Conservation (phyloP, 2,888 invertebrate genomes). For the Smittia sp. region DNA sequence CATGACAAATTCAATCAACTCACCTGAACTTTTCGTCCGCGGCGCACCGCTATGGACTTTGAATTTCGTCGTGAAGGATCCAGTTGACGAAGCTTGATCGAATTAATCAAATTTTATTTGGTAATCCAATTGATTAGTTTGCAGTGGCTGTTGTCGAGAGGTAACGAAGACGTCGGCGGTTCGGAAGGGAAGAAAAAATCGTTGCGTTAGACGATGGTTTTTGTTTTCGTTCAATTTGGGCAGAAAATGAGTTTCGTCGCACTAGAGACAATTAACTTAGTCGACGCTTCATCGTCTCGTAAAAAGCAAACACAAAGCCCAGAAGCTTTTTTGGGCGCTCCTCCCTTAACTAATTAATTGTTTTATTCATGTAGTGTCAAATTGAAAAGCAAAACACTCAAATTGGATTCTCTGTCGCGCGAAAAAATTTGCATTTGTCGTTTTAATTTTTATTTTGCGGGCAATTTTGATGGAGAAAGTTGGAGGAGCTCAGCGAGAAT, state of each 20-base stretch:
- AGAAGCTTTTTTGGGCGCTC: too few species aligned
- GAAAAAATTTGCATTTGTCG: too few species aligned
- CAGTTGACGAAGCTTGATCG: constrained; percentile 27
- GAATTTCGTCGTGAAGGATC: constrained; percentile 32
- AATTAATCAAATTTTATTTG: not conserved
- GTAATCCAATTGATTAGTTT: constrained; percentile 16
- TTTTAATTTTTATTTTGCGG: too few species aligned
- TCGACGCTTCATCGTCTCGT: too few species aligned
- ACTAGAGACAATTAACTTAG: too few species aligned
- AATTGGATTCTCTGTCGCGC: too few species aligned
- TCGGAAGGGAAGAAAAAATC: not conserved
- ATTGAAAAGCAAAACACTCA: too few species aligned
- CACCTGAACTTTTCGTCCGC: constrained; percentile 37
- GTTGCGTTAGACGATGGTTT: not conserved
- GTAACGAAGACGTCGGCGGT: not conserved
- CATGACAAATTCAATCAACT: not conserved
- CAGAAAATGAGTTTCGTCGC: not conserved
- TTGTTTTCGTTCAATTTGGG: not conserved
- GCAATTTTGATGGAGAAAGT: too few species aligned
- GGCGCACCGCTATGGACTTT: constrained; percentile 27
- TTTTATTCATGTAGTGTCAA: too few species aligned
- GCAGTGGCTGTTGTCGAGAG: not conserved
- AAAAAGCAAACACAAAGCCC: too few species aligned
- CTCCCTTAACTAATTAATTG: too few species aligned
- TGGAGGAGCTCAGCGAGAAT: too few species aligned